These are phyloP conservation scores for Pristiophorus japonicus DNA, from an alignment of 2,113 vertebrate genomes.

Conservation along the genomic window DNA sequence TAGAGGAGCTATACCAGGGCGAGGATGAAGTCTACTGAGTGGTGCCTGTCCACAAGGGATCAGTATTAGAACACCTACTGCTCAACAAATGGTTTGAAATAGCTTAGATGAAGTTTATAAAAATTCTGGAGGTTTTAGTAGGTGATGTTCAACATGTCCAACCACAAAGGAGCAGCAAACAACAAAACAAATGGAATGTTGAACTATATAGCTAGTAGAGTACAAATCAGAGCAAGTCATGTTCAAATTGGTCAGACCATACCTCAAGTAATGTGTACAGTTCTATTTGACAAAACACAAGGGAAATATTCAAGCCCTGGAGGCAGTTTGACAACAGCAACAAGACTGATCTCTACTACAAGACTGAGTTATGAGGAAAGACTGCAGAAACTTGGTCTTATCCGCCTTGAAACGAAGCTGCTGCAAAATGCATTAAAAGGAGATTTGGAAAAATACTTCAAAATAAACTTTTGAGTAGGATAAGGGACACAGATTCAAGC, in stretches of 20 bases:
- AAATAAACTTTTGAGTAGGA: not conserved
- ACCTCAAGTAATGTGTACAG: not conserved
- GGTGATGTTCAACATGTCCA: not conserved
- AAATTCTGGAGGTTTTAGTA: not conserved
- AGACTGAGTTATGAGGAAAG: not conserved
- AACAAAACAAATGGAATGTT: not conserved
- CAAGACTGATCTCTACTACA: not conserved
- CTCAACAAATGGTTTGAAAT: no score
- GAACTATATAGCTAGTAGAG: not conserved
- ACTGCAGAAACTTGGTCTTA: not conserved
- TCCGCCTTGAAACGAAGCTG: not conserved
- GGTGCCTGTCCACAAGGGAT: no score
- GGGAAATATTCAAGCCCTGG: not conserved
- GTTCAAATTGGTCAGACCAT: not conserved
- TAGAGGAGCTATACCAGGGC: no score
- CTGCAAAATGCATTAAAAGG: not conserved
- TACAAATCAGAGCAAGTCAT: not conserved
- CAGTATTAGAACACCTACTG: no score
- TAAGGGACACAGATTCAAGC: not conserved
- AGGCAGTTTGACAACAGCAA: not conserved
- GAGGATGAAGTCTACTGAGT: no score
- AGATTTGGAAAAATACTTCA: not conserved
- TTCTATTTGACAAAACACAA: not conserved
- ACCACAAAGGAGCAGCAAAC: no score
- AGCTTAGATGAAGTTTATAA: no score